phyloP scores from a whole-genome alignment of 2,888 invertebrate species.

The Meteorus cinctellus region DNA sequence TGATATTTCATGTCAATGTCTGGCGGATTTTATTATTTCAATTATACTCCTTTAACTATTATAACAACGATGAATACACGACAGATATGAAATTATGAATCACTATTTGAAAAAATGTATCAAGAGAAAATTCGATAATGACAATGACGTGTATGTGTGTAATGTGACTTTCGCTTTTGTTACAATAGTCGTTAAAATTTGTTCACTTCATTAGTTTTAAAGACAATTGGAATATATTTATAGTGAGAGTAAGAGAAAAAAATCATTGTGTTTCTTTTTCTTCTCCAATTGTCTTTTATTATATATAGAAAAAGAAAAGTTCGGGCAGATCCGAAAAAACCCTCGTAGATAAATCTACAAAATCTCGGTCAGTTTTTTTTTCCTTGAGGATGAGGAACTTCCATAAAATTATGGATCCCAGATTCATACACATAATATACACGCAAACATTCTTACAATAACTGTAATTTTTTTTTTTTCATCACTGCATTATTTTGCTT shows the following conservation, averaged over 20 bases:
- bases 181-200: conserved; percentile 13
- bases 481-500: conserved; percentile 33
- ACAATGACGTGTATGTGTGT: not conserved
- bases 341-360: conserved; percentile 66
- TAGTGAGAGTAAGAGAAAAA: conserved; percentile 1
- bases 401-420: conserved; percentile 68
- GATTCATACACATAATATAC: conserved; percentile 60
- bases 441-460: conserved; percentile 58
- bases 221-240: conserved; percentile 35
- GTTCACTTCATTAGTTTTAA: conserved; percentile 12
- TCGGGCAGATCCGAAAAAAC: conserved; percentile 62
- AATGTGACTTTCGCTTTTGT: conserved; percentile 30
- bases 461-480: conserved; percentile 42
- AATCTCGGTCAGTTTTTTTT: conserved; percentile 62
- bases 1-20: not conserved
- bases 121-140: not conserved
- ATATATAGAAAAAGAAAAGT: conserved; percentile 50
- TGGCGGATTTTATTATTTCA: conserved; percentile 4
- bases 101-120: conserved; percentile 3
- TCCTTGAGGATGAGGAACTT: conserved; percentile 70
- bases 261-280: conserved; percentile 5
- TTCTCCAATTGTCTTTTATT: conserved; percentile 3
- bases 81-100: conserved; percentile 10
- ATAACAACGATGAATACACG: conserved; percentile 23
- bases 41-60: not conserved